Conservation (phyloP, 2,113 vertebrate species). For the Corvus hawaiiensis region DNA sequence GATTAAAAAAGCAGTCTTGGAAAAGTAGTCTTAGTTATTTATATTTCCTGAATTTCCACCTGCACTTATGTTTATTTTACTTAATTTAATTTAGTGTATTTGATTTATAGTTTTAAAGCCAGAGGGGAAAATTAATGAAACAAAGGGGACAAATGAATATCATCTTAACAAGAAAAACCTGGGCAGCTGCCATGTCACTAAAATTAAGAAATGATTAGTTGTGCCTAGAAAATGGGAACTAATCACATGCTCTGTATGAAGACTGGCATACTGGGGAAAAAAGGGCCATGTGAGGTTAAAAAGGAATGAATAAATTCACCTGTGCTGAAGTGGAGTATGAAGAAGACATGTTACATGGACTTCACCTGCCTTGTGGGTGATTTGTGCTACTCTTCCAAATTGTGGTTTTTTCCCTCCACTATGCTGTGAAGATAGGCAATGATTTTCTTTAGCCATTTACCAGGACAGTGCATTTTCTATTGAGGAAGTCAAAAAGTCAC, state of each 20-base stretch:
- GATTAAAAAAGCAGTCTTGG: conserved; percentile 60
- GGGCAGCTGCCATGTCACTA: background rate
- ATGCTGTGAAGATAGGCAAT: background rate
- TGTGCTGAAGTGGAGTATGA: background rate
- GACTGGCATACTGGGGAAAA: background rate
- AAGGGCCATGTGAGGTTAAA: background rate
- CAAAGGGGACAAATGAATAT: conserved; percentile 46
- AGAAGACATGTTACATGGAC: background rate
- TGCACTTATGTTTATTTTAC: conserved; percentile 45
- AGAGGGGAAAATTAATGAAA: conserved; percentile 28
- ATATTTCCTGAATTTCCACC: conserved; percentile 62
- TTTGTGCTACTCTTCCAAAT: background rate
- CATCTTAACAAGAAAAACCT: conserved; percentile 58
- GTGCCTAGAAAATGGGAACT: conserved; percentile 13
- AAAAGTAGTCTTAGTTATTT: conserved; percentile 59
- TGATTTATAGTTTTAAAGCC: conserved; percentile 50
- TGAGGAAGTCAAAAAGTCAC: background rate
- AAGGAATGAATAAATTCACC: background rate
- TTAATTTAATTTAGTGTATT: conserved; percentile 44
- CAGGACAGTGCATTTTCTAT: background rate
- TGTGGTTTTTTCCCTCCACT: background rate
- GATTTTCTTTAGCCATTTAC: background rate
- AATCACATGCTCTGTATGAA: background rate
- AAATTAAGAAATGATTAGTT: conserved; percentile 43
- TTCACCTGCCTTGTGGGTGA: background rate